These are phyloP conservation scores for Ochlodes sylvanus DNA, from an alignment of 2,888 invertebrate species.

Conservation along the genomic window DNA sequence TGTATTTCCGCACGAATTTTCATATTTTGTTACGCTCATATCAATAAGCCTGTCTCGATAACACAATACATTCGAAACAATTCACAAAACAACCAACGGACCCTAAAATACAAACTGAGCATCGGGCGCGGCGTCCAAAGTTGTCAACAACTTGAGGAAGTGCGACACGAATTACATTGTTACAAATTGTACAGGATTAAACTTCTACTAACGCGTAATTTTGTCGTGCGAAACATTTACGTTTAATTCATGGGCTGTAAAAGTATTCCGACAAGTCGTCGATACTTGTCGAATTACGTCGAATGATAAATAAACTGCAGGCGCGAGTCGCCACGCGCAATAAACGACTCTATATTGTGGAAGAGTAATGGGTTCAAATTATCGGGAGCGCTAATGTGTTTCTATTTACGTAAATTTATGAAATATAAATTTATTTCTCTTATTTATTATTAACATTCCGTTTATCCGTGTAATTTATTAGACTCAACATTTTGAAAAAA, in stretches of 20 bases:
- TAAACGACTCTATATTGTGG: too few relatives aligned
- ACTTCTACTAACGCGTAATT: neutral
- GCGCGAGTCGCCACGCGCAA: too few relatives aligned
- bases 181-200: constrained; percentile 19
- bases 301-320: too few relatives aligned
- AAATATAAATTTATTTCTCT: too few relatives aligned
- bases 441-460: too few relatives aligned
- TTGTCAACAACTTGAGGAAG: constrained; percentile 14
- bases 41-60: neutral
- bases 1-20: neutral
- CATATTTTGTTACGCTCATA: neutral
- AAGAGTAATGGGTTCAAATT: too few relatives aligned
- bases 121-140: constrained; percentile 2
- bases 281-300: too few relatives aligned
- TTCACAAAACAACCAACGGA: neutral
- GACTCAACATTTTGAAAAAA: too few relatives aligned
- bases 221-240: neutral
- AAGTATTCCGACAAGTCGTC: neutral
- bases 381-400: too few relatives aligned
- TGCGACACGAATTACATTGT: constrained; percentile 1
- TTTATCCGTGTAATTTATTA: too few relatives aligned
- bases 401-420: too few relatives aligned
- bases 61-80: neutral
- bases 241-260: neutral
- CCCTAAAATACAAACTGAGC: constrained; percentile 10